Conservation (phyloP, 2,888 invertebrate species). For the Drosophila incognita region DNA sequence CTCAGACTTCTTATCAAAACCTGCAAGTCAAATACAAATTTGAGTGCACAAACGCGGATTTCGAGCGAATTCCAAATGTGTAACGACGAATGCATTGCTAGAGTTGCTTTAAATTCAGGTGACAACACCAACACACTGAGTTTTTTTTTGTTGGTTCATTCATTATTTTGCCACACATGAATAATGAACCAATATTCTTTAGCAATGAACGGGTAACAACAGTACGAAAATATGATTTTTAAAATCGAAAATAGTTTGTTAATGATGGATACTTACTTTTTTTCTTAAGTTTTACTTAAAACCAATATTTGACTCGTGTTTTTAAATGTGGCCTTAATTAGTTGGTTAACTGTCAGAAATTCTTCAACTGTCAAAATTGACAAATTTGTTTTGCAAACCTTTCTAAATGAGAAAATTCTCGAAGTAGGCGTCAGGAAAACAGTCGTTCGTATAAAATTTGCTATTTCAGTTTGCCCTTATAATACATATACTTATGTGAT, state of each 20-base stretch:
- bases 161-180: not conserved
- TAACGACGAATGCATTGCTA: not conserved
- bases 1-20: slow-evolving; percentile 51
- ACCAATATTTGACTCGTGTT: not conserved
- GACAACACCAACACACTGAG: not conserved
- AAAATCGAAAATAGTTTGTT: not conserved
- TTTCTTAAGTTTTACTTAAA: not conserved
- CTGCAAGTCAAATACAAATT: slow-evolving; percentile 31
- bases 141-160: not conserved
- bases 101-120: slow-evolving; percentile 11
- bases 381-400: not conserved
- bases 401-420: not conserved
- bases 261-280: not conserved
- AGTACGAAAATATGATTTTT: not conserved
- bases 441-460: slow-evolving; percentile 18
- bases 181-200: not conserved
- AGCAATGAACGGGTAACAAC: too few species aligned
- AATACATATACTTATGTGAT: slow-evolving; percentile 57
- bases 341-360: not conserved
- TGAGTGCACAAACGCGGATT: slow-evolving; percentile 16
- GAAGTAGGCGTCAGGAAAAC: slow-evolving; percentile 28
- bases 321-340: not conserved
- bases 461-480: slow-evolving; percentile 27
- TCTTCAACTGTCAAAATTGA: not conserved
- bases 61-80: slow-evolving; percentile 15